Evolutionary conservation across 2,797 vertebrate species (phyloP).

Genomic region (Parauchenoglanis ngamensis): DNA sequence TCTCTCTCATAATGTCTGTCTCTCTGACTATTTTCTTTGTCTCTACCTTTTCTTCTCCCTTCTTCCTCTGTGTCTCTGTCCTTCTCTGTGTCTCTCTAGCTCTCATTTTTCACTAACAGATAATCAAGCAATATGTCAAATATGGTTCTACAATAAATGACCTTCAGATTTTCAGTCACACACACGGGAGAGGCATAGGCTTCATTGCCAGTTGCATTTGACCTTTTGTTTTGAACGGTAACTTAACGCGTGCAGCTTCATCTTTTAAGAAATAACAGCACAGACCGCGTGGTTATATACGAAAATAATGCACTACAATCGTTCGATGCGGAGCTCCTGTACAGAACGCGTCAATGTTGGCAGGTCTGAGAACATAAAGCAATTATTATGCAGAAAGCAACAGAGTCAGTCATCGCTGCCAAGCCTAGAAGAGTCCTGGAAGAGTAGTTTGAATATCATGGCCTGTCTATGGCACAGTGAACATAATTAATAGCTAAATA

Average conservation of each 20-base stretch:
- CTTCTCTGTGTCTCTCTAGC: no score
- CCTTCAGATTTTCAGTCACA: not conserved
- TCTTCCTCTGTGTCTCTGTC: no score
- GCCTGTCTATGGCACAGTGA: constrained; percentile 16
- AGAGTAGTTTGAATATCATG: not conserved
- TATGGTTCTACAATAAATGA: not conserved
- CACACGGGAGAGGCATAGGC: not conserved
- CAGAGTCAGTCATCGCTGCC: not conserved
- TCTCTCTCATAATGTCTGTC: no score
- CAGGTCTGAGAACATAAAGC: not conserved
- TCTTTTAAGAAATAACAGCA: not conserved
- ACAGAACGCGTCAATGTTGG: not conserved
- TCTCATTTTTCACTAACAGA: no score
- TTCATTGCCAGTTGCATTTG: not conserved
- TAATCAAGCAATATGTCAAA: not conserved
- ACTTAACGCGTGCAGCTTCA: not conserved
- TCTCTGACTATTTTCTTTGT: no score
- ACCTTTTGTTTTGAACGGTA: not conserved
- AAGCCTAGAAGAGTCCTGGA: not conserved
- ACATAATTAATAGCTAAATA: constrained; percentile 21
- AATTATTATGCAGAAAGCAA: constrained; percentile 12
- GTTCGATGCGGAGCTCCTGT: not conserved
- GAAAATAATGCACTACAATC: not conserved
- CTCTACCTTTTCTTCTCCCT: no score
- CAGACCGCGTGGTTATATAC: not conserved